Base-by-base conservation (phyloP, 2,797 vertebrate species). In the Malacoraja senta region DNA sequence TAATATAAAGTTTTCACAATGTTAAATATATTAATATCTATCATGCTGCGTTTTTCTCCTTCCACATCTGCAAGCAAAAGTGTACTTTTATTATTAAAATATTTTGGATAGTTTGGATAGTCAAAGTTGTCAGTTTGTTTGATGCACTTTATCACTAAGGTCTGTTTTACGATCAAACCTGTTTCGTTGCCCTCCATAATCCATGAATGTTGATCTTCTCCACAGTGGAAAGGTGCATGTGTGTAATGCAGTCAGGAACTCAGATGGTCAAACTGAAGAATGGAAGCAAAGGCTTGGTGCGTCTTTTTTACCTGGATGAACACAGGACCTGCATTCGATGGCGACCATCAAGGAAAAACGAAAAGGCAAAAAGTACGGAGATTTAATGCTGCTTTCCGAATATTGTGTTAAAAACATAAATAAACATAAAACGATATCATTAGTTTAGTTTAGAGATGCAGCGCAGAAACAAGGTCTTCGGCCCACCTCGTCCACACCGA, bases 211-310 rank as follows among this genome's bases (percentile, higher is more conserved):
- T 93, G 24, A 44, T 17, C 8, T 94, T 32, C 93, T 93, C 9
- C 61, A 32, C 97, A 99, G 99, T 99, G 96, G 99, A 99, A 97
- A 97, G 99, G 98, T 99, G 99, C 96, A 99, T 99, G 99, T 97
- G 97, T 94, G 98, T 98, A 93, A 99, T 99, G 99, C 99, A 99
- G 96, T 99, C 99, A 32, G 99, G 99, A 96, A 99, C 98, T 72
- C 98, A 99, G 97, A 99, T 99, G 99, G 98, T 99, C 94, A 99
- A 99, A 95, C 96, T 99, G 95, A 99, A 99, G 96, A 97, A 97
- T 17, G 98, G 98, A 38, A 97, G 97, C 95, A 99, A 99, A 96
- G 98, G 98, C 15, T 96, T 99, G 0, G 97, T 99, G 93, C 97
- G 99, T 1, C 98, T 99, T 94, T 99, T 99, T 95, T 99, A 99